A percentile compares a stretch with the other conserved stretches of the same genome.
Evolutionary conservation across 2,113 vertebrate species (phyloP).

Genomic region (Petrocephalus zakoni): DNA sequence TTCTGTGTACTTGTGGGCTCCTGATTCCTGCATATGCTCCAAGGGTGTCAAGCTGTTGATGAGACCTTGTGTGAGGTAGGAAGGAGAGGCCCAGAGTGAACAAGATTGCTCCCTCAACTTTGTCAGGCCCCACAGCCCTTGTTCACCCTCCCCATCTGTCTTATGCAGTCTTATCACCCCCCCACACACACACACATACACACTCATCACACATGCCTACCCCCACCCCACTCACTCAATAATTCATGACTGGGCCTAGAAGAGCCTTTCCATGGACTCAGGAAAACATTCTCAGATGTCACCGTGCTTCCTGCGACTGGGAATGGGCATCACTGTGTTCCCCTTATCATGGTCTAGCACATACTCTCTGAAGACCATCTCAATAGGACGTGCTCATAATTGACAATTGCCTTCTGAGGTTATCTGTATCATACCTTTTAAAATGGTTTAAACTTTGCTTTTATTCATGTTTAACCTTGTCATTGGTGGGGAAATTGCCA

Average conservation of each 20-base stretch:
- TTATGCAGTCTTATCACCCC: background rate
- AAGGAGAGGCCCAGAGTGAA: background rate
- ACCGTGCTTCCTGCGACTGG: background rate
- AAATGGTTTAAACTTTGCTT: background rate
- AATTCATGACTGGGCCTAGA: conserved; percentile 8
- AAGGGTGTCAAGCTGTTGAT: conserved; percentile 1
- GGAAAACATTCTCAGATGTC: background rate
- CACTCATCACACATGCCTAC: background rate
- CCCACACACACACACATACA: background rate
- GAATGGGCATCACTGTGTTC: background rate
- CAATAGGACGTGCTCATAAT: background rate
- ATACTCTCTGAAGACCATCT: background rate
- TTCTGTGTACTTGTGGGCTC: background rate
- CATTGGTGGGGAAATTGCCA: background rate
- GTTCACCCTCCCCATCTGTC: conserved; percentile 2
- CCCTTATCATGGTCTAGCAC: background rate
- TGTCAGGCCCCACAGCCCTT: conserved; percentile 7
- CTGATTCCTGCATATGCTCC: background rate
- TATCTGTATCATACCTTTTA: background rate
- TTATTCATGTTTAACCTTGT: background rate
- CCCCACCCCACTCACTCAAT: conserved; percentile 4
- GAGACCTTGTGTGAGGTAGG: background rate
- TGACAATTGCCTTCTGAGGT: too few relatives aligned
- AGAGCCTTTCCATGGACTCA: background rate
- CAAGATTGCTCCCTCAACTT: background rate